Evolutionary conservation across 2,888 invertebrate species (phyloP).

Genomic region (Drosophila borealis): DNA sequence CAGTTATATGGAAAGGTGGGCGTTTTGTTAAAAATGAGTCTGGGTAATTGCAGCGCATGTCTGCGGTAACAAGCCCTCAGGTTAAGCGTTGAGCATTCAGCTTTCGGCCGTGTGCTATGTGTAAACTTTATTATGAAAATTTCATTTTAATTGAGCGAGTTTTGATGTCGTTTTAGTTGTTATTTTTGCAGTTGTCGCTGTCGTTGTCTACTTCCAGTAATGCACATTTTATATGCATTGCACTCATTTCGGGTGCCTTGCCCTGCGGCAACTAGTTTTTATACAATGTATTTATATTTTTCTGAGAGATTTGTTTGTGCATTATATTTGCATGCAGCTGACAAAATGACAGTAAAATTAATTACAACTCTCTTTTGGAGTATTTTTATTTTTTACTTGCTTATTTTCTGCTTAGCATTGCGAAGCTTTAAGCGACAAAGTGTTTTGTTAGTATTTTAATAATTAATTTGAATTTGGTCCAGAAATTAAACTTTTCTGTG

Average conservation of each 20-base stretch:
- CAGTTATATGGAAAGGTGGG: not conserved
- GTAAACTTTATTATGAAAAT: conserved; percentile 76
- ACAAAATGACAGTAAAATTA: conserved; percentile 34
- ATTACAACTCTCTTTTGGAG: conserved; percentile 8
- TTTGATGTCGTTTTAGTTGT: conserved; percentile 26
- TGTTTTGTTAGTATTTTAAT: not conserved
- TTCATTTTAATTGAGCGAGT: conserved; percentile 75
- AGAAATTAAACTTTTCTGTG: no score
- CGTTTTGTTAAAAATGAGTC: conserved; percentile 20
- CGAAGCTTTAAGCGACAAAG: not conserved
- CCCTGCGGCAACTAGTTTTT: conserved; percentile 21
- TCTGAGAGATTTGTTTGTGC: conserved; percentile 37
- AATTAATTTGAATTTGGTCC: not conserved
- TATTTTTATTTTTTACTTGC: not conserved
- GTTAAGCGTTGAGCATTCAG: conserved; percentile 20
- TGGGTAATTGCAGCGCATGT: conserved; percentile 50
- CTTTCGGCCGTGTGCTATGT: conserved; percentile 18
- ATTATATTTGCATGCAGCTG: conserved; percentile 34
- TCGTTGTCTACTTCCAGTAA: conserved; percentile 16
- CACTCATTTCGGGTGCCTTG: conserved; percentile 28
- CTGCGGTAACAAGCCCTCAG: conserved; percentile 42
- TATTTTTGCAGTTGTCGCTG: conserved; percentile 23
- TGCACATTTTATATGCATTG: conserved; percentile 45
- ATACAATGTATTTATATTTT: conserved; percentile 4
- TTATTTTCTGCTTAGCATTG: not conserved